Conservation (phyloP, 2,113 vertebrate genomes). For the Myotis davidii region DNA sequence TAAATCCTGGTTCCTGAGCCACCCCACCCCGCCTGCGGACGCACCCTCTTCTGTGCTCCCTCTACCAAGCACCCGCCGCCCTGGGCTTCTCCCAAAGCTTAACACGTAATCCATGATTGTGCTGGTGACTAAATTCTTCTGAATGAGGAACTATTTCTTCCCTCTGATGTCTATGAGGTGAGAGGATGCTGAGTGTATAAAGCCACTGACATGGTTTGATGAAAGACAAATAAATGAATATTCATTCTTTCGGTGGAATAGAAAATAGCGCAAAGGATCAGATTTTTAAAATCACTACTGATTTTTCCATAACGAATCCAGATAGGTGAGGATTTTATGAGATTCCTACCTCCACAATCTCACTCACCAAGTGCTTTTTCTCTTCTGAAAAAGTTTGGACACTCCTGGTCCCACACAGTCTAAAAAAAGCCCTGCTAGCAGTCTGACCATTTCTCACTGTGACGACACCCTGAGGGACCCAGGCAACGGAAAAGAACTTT, state of each 20-base stretch:
- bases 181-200: background rate
- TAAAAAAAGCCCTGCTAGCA: background rate
- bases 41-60: background rate
- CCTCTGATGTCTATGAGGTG: background rate
- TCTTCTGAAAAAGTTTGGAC: background rate
- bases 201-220: background rate
- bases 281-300: background rate
- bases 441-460: background rate
- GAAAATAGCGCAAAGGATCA: background rate
- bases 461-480: background rate
- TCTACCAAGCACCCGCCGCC: background rate
- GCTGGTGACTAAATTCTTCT: background rate
- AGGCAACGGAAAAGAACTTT: background rate
- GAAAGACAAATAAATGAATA: background rate
- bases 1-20: background rate
- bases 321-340: background rate
- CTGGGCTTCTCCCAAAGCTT: too few species aligned
- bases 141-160: background rate
- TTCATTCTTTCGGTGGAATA: background rate
- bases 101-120: background rate
- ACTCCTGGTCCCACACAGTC: background rate
- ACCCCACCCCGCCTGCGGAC: background rate
- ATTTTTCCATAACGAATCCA: conserved; percentile 5
- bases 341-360: background rate
- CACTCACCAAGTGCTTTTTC: background rate